phyloP scores from a whole-genome alignment of 2,888 invertebrate species.

The Conistra vaccinii region DNA sequence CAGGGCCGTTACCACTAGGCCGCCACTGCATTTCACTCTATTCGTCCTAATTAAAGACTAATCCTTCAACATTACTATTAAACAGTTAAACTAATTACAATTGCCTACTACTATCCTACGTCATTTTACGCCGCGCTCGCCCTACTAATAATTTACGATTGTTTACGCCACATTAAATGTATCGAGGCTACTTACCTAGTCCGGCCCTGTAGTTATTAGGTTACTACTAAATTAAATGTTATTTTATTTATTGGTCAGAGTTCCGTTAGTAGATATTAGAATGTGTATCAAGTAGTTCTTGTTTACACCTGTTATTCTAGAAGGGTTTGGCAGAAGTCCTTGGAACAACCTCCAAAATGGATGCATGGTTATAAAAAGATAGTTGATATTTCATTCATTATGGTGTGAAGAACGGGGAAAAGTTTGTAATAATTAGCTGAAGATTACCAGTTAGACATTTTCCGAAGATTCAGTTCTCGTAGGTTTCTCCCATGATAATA shows the following conservation, averaged over 20 bases:
- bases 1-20: too few species aligned
- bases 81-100: constrained; percentile 34
- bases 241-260: constrained; percentile 48
- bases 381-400: not conserved
- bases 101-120: constrained; percentile 14
- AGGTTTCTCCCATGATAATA: too few species aligned
- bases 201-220: constrained; percentile 52
- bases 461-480: not conserved
- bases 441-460: not conserved
- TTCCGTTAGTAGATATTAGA: constrained; percentile 39
- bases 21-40: not conserved
- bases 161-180: constrained; percentile 67
- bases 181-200: constrained; percentile 61
- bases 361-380: not conserved
- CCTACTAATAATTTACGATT: constrained; percentile 70
- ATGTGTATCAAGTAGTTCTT: constrained; percentile 17
- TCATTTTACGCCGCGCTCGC: constrained; percentile 19
- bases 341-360: not conserved
- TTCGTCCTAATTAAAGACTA: not conserved
- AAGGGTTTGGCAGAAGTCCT: not conserved
- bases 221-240: constrained; percentile 57
- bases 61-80: not conserved
- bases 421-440: not conserved
- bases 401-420: not conserved
- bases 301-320: constrained; percentile 14